Base-by-base conservation (phyloP, 1,140 invertebrate species). In the Papilio glaucus region DNA sequence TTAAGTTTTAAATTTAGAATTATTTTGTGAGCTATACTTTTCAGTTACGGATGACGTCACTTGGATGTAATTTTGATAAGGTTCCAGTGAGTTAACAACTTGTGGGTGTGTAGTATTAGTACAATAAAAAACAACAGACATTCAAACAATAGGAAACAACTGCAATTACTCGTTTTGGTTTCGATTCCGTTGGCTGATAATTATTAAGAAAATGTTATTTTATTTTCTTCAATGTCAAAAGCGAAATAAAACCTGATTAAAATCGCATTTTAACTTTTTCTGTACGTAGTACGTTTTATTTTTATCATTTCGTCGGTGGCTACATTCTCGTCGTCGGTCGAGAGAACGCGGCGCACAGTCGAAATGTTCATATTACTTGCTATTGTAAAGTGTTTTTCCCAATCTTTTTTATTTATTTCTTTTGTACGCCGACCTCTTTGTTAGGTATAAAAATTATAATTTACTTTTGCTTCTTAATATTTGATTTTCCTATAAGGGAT, bases 191-290 rank as follows among this genome's bases (percentile, higher is more conserved):
- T 57, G 21, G n/a, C 42, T 45, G 42, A 45, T 45, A 15, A 41
- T 41, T 41, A 41, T 41, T 41, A 24, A 12, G 9, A 26, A 24
- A 26, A 57, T 57, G 9, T 12, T 57, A 0, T 57, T 26, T 45
- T 45, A 45, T 45, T 45, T 57, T 57, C 49, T 57, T 53, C 49
- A 53, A 53, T 53, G 10, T 57, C 21, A 57, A 57, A 57, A 57
- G 21, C 10, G 49, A 57, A 57, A 57, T 13, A 57, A 57, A 26
- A 12, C 3, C 21, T 13, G 49, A 57, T 57, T 57, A 57, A 13
- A 53, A 57, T 26, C 21, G 49, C 21, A 9, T 49, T 18, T 49
- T 49, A 57, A 57, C 49, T 4, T 57, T 57, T 57, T 26, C 10
- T 5, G 49, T 26, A 26, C 2, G 10, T 12, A 26, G 24, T 57